phyloP scores from a whole-genome alignment of 2,113 vertebrate species.

The human (Homo sapiens) region GRCh38 chr14:22110001-22110500 shows the following conservation, averaged over 20 bases:
- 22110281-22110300: neutral
- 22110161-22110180: neutral
- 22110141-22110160: neutral
- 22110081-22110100: neutral
- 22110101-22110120: neutral
- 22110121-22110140: neutral
- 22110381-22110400: neutral
- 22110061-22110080: neutral
- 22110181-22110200: neutral
- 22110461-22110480: neutral
- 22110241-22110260: neutral
- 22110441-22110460: neutral
- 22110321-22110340: neutral
- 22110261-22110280: neutral
- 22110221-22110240: neutral
- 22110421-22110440: neutral
- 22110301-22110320: neutral
- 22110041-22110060: neutral
- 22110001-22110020: neutral
- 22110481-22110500: neutral
- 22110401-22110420: neutral
- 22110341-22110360: neutral
- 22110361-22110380: neutral
- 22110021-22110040: neutral
- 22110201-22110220: neutral